Conservation (phyloP, 2,888 invertebrate species). For the Patella ulyssiponensis region DNA sequence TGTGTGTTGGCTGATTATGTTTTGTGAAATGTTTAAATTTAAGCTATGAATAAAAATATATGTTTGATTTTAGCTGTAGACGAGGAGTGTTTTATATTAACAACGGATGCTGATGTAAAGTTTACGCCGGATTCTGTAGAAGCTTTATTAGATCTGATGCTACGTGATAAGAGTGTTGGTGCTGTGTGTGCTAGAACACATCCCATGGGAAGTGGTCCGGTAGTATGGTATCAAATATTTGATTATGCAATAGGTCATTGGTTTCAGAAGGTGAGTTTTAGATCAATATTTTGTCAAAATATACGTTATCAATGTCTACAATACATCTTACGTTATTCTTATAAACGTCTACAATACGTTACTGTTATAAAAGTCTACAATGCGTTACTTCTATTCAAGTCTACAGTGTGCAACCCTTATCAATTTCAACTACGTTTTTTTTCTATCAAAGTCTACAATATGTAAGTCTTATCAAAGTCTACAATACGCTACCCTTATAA, state of each 20-base stretch:
- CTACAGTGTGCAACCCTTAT: no score
- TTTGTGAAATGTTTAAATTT: background rate
- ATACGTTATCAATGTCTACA: no score
- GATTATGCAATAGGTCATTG: constrained; percentile 69
- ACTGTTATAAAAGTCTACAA: no score
- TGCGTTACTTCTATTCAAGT: no score
- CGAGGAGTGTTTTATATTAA: constrained; percentile 61
- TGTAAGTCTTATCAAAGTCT: no score
- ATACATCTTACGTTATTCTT: no score
- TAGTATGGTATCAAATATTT: constrained; percentile 67
- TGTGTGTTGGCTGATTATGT: background rate
- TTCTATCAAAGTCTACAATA: no score
- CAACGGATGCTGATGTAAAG: constrained; percentile 67
- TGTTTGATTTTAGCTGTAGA: constrained; percentile 28
- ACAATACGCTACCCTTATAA: no score
- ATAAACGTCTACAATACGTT: no score
- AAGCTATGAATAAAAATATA: background rate
- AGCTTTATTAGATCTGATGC: constrained; percentile 66
- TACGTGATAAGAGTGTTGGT: constrained; percentile 62
- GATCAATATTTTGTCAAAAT: no score
- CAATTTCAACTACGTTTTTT: no score
- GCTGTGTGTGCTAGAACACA: constrained; percentile 68
- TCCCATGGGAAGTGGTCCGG: constrained; percentile 64
- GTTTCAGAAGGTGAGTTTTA: constrained; percentile 62
- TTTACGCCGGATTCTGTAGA: constrained; percentile 65